A percentile compares a stretch with the other conserved stretches of the same genome.
These are phyloP conservation scores for Heliconius hermathena DNA, from an alignment of 1,140 invertebrate genomes.

Conservation along the genomic window DNA sequence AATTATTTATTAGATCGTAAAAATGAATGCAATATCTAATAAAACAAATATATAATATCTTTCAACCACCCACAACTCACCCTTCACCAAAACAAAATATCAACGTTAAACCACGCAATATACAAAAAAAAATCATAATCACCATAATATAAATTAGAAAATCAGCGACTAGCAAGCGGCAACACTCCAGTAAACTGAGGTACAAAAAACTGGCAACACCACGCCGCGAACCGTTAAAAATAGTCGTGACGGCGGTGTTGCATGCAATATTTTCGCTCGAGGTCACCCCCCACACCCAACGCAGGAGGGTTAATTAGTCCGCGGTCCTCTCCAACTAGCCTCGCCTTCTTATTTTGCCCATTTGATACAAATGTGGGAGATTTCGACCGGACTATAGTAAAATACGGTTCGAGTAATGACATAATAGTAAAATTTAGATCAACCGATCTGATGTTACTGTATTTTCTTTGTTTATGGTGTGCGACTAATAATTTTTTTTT, in stretches of 20 bases:
- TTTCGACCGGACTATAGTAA: constrained; percentile 48
- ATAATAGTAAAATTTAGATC: neutral
- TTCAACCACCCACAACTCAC: too few species aligned
- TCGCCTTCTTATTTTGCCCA: constrained; percentile 78
- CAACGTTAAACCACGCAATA: too few species aligned
- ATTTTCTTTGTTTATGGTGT: neutral
- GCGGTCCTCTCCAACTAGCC: constrained; percentile 75
- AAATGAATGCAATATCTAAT: too few species aligned
- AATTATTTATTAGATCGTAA: too few species aligned
- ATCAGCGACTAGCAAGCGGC: too few species aligned
- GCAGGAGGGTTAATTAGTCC: constrained; percentile 77
- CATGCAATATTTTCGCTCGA: constrained; percentile 68
- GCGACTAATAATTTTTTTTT: too few species aligned
- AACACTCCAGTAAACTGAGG: too few species aligned
- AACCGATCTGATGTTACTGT: neutral
- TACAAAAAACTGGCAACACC: constrained; percentile 38
- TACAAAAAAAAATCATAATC: neutral
- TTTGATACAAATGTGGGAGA: constrained; percentile 76
- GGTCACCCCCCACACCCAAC: constrained; percentile 53
- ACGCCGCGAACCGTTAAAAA: constrained; percentile 62
- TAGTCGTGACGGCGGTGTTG: constrained; percentile 45
- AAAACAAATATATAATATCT: too few species aligned
- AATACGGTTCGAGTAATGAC: constrained; percentile 37
- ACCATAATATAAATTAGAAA: too few species aligned
- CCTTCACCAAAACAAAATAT: neutral